Conservation (phyloP, 2,888 invertebrate genomes). For the Philopedon plagiatum region DNA sequence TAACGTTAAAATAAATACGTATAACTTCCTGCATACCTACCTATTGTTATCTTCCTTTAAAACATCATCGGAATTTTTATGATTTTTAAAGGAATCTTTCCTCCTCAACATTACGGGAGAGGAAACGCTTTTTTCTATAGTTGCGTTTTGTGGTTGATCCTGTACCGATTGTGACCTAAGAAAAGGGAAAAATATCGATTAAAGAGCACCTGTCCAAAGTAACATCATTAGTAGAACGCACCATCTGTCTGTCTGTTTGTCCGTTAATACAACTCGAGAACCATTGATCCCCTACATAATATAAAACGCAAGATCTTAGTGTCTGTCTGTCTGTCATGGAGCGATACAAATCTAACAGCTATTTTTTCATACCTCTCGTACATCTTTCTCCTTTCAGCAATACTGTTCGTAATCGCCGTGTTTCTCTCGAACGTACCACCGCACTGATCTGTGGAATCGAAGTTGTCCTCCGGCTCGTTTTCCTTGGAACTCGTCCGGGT, state of each 20-base stretch:
- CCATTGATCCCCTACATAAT: too few species aligned
- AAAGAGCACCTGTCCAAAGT: background rate
- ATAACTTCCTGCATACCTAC: too few species aligned
- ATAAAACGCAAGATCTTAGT: too few species aligned
- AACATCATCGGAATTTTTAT: slow-evolving; percentile 71
- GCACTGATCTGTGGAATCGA: slow-evolving; percentile 72
- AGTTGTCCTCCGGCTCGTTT: slow-evolving; percentile 65
- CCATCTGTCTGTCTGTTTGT: too few species aligned
- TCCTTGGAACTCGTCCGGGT: slow-evolving; percentile 66
- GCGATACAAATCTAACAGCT: too few species aligned
- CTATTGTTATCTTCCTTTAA: slow-evolving; percentile 67
- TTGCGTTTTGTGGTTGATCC: slow-evolving; percentile 62
- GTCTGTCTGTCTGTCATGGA: too few species aligned
- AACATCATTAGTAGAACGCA: background rate
- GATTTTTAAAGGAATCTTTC: slow-evolving; percentile 79
- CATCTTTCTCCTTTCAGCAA: slow-evolving; percentile 83
- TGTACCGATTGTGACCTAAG: slow-evolving; percentile 77
- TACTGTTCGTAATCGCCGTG: slow-evolving; percentile 78
- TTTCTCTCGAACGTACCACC: slow-evolving; percentile 73
- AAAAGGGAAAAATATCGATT: background rate
- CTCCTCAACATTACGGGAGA: slow-evolving; percentile 84
- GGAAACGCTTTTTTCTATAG: slow-evolving; percentile 74
- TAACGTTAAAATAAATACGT: too few species aligned
- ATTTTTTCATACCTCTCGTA: slow-evolving; percentile 73
- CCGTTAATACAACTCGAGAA: too few species aligned